Conservation (phyloP, 2,113 vertebrate species). For the Burhinus bistriatus region DNA sequence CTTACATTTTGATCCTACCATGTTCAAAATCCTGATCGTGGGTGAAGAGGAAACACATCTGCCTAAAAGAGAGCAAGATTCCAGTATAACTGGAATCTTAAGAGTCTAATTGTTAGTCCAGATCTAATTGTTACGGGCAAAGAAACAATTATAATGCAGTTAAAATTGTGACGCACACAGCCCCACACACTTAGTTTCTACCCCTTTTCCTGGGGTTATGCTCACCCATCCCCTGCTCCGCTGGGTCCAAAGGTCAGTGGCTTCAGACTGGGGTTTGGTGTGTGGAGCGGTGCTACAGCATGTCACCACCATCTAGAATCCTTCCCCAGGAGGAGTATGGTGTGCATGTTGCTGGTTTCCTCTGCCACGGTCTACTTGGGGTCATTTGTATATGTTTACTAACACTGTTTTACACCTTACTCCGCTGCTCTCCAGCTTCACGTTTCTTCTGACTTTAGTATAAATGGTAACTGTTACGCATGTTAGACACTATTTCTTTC, state of each 20-base stretch:
- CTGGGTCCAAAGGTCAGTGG: not conserved
- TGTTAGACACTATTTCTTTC: not conserved
- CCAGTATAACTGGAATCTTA: not conserved
- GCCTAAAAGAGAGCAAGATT: not conserved
- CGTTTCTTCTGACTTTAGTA: not conserved
- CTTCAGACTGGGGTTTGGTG: not conserved
- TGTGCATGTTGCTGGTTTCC: not conserved
- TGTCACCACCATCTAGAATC: rapidly evolving
- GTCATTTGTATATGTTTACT: not conserved
- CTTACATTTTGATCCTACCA: not conserved
- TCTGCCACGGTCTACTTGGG: not conserved
- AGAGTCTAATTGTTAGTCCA: not conserved
- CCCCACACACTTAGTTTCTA: not conserved
- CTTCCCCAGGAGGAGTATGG: not conserved
- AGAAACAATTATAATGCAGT: not conserved
- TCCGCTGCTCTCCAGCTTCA: not conserved
- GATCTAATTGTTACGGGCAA: not conserved
- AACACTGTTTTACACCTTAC: not conserved
- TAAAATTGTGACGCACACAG: not conserved
- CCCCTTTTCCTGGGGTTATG: not conserved
- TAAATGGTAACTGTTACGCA: not conserved
- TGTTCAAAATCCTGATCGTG: not conserved
- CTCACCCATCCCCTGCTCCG: not conserved
- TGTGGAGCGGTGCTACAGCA: no score
- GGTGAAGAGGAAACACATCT: not conserved